A percentile compares a stretch with the other conserved stretches of the same genome.
phyloP scores from a whole-genome alignment of 2,797 vertebrate genomes.

The Gallinago nigripennis region DNA sequence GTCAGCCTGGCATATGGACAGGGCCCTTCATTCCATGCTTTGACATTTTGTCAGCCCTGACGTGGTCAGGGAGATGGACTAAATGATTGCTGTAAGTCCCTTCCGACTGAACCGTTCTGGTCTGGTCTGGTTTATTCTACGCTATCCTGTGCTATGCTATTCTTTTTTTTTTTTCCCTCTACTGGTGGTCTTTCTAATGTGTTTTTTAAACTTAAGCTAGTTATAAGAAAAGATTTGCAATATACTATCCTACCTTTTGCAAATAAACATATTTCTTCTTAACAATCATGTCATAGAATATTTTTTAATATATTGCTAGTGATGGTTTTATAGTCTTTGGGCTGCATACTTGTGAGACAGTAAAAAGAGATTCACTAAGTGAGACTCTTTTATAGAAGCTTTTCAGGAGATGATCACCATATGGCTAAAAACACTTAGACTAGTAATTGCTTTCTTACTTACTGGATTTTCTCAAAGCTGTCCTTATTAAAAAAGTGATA shows the following conservation, averaged over 20 bases:
- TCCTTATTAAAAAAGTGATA: background rate
- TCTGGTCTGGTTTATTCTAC: background rate
- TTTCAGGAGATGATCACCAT: background rate
- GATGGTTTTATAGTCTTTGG: background rate
- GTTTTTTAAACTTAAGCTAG: background rate
- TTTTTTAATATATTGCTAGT: background rate
- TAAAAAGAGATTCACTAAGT: background rate
- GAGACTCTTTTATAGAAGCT: background rate
- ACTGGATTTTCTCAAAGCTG: background rate
- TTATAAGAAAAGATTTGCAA: background rate
- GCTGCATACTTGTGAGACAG: background rate
- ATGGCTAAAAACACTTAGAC: background rate
- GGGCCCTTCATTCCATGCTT: background rate
- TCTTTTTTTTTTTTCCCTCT: background rate
- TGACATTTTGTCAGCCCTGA: background rate
- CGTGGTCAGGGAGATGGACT: background rate
- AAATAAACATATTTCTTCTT: background rate
- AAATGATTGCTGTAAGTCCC: rapidly evolving
- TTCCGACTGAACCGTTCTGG: background rate
- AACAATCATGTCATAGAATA: background rate
- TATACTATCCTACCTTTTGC: background rate
- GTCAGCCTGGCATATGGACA: background rate
- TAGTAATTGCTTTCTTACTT: background rate
- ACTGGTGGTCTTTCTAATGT: background rate
- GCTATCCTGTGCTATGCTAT: too few relatives aligned